Conservation (phyloP, 2,113 vertebrate species). For the Nothoprocta pentlandii region DNA sequence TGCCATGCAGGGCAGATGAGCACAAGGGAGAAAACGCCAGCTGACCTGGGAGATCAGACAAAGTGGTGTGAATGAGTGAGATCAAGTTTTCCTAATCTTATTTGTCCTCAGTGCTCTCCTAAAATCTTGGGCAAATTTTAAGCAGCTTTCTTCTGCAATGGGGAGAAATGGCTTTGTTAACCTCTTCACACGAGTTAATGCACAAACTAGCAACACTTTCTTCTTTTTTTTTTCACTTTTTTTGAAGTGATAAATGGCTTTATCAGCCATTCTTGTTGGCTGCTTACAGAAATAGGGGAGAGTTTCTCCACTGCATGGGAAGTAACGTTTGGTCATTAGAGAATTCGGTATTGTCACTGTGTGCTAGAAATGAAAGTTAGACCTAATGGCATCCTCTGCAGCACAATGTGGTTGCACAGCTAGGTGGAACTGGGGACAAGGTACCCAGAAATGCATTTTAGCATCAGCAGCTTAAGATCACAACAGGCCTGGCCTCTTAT, state of each 20-base stretch:
- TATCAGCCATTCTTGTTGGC: neutral
- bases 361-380: neutral
- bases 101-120: neutral
- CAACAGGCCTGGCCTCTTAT: neutral
- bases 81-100: neutral
- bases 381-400: neutral
- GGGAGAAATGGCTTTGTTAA: neutral
- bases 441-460: neutral
- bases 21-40: neutral
- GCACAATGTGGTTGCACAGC: neutral
- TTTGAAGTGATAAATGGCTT: neutral
- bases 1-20: neutral
- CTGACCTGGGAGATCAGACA: neutral
- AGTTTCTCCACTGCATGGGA: neutral
- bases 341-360: neutral
- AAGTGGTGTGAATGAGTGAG: neutral
- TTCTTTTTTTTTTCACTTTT: neutral
- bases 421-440: neutral
- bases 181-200: neutral
- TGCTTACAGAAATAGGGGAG: neutral
- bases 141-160: neutral
- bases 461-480: neutral
- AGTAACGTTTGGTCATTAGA: neutral
- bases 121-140: neutral
- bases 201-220: neutral